Percentiles rank a stretch among this genome's conserved stretches.
These are phyloP conservation scores for Theonella swinhoei DNA, from an alignment of 37 sponge, comb jelly and placozoan genomes.

Conservation along the genomic window DNA sequence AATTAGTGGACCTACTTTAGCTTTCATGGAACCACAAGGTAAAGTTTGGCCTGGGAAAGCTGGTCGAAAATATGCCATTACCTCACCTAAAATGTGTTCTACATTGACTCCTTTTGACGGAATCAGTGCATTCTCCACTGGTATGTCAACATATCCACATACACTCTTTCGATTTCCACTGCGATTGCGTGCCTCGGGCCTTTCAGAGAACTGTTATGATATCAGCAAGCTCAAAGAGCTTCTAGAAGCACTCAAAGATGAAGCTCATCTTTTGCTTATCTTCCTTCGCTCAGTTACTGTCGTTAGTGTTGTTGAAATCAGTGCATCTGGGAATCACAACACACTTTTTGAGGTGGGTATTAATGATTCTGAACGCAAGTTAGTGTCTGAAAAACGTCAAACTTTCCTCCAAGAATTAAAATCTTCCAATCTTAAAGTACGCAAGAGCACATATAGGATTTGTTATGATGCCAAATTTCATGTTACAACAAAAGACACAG, in stretches of 20 bases:
- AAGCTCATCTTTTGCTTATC: slow-evolving; percentile 30
- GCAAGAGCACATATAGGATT: background rate
- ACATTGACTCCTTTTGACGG: slow-evolving; percentile 28
- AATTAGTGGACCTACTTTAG: slow-evolving; percentile 50
- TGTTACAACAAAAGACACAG: background rate
- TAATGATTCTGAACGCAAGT: background rate
- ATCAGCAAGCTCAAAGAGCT: slow-evolving; percentile 9
- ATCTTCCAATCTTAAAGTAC: background rate
- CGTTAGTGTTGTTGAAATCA: slow-evolving; percentile 26
- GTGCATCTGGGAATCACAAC: background rate
- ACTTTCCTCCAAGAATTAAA: background rate
- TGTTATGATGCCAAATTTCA: background rate
- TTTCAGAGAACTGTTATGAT: slow-evolving; percentile 15
- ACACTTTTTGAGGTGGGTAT: background rate
- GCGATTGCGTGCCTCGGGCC: slow-evolving; percentile 3
- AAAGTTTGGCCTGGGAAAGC: too few relatives aligned
- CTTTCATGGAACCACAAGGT: slow-evolving; percentile 63
- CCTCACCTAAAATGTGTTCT: background rate
- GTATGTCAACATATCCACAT: background rate
- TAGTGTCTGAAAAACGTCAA: background rate
- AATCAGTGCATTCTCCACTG: slow-evolving; percentile 15
- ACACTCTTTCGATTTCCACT: slow-evolving; percentile 80
- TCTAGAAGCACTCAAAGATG: slow-evolving; percentile 6
- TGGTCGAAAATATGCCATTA: background rate
- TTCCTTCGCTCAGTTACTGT: slow-evolving; percentile 28